These are phyloP conservation scores for Manduca sexta DNA, from an alignment of 1,140 invertebrate genomes.

Conservation along the genomic window DNA sequence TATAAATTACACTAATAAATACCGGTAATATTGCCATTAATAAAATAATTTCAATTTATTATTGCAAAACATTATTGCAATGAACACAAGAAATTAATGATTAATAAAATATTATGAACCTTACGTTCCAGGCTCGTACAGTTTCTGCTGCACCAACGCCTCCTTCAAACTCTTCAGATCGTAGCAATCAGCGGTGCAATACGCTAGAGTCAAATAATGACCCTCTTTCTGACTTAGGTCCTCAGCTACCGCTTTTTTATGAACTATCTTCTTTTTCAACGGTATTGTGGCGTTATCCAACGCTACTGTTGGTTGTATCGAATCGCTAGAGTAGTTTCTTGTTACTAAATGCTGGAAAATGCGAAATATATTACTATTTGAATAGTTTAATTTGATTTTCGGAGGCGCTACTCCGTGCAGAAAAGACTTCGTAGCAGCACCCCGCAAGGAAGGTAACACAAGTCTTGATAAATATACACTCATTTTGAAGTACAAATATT, in stretches of 20 bases:
- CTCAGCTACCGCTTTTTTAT: conserved; percentile 44
- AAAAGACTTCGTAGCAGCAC: conserved; percentile 18
- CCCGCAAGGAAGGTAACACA: conserved; percentile 28
- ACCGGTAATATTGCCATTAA: too few species aligned
- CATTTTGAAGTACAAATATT: conserved; percentile 26
- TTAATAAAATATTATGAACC: too few species aligned
- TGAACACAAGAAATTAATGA: neutral
- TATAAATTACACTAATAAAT: too few species aligned
- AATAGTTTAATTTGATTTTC: conserved; percentile 22
- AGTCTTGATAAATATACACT: conserved; percentile 55
- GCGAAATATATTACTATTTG: conserved; percentile 30
- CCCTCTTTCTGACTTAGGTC: conserved; percentile 56
- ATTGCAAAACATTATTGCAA: conserved; percentile 23
- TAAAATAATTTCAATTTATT: conserved; percentile 11
- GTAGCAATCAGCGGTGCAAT: conserved; percentile 57
- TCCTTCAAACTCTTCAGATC: conserved; percentile 53
- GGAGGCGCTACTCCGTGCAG: conserved; percentile 15
- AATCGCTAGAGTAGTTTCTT: conserved; percentile 39
- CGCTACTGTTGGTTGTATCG: conserved; percentile 41
- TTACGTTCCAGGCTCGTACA: conserved; percentile 64
- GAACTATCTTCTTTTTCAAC: conserved; percentile 55
- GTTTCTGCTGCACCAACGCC: conserved; percentile 53
- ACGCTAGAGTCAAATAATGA: conserved; percentile 56
- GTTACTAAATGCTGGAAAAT: conserved; percentile 13
- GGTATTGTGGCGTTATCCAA: conserved; percentile 49